phyloP scores from a whole-genome alignment of 2,113 vertebrate genomes.

The Shinisaurus crocodilurus region DNA sequence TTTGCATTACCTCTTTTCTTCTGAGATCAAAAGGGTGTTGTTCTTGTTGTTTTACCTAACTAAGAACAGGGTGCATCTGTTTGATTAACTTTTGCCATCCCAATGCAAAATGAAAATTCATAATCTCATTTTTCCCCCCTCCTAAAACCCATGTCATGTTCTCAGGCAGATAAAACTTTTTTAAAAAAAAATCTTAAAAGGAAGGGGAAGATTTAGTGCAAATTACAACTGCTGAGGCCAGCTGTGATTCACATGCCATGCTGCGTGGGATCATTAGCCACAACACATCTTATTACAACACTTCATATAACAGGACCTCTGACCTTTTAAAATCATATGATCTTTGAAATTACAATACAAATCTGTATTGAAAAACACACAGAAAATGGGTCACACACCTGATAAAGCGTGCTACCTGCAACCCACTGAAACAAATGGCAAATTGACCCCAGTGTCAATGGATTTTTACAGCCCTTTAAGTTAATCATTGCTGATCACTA shows the following conservation, averaged over 20 bases:
- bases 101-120: background rate
- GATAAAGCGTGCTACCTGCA: background rate
- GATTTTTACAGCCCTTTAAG: background rate
- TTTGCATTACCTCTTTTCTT: background rate
- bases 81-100: background rate
- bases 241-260: background rate
- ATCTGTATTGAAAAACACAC: background rate
- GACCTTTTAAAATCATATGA: background rate
- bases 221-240: background rate
- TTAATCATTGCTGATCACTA: background rate
- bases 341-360: background rate
- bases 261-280: background rate
- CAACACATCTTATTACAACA: background rate
- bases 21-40: background rate
- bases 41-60: background rate
- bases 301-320: background rate
- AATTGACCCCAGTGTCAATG: background rate
- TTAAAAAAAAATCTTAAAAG: background rate
- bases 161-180: background rate
- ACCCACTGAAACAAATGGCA: background rate
- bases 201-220: background rate
- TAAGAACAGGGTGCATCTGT: background rate
- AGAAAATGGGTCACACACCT: background rate
- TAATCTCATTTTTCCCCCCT: background rate
- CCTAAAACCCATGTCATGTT: background rate